Base-by-base conservation (phyloP, 92 coral and sea anemone species). In the Umimayanthus chanpuru region DNA sequence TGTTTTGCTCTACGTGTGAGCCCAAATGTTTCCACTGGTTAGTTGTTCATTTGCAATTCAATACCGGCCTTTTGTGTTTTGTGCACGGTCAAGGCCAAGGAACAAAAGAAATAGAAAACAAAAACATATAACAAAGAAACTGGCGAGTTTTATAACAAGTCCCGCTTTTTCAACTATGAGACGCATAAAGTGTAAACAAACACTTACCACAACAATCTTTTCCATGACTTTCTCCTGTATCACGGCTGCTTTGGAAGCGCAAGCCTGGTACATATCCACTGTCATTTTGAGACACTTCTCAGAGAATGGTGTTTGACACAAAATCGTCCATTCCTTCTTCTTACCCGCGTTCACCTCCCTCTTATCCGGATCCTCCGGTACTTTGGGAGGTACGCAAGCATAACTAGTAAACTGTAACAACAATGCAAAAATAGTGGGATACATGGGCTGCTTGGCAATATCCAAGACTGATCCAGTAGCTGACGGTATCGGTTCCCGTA, bases 401-500 rank as follows among this genome's bases (percentile, higher is more conserved):
- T 90, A 92, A 66, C 88, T 87, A 23, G 94, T 93, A 26, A 97
- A 93, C 61, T 93, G 94, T 4, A 97, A 80, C 21, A 97, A 86
- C 88, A 97, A 86, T 0, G 91, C 79, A 89, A 95, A 97, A 4
- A 97, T 76, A 11, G 99, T 97, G 0, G 99, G 99, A 83, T 95
- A 97, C 98, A 97, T 97, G 1, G 99, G 99, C 78, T 97, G 99
- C 21, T 92, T 91, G 1, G 98, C 91, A n/a, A 90, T 94, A 80
- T 95, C 97, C 55, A 97, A 89, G 18, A 97, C 99, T 21, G 96
- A 94, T 3, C 98, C 98, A 6, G 90, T 81, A 3, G 93, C 92
- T 50, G 91, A 88, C 1, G 98, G 99, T 5, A 95, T 89, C 11
- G 97, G 97, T 68, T 97, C 99, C 73, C 96, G 93, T 32, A 97